A percentile compares a stretch with the other conserved stretches of the same genome.
Evolutionary conservation across 1,140 invertebrate species (phyloP).

Genomic region (Hydropsyche tenuis): DNA sequence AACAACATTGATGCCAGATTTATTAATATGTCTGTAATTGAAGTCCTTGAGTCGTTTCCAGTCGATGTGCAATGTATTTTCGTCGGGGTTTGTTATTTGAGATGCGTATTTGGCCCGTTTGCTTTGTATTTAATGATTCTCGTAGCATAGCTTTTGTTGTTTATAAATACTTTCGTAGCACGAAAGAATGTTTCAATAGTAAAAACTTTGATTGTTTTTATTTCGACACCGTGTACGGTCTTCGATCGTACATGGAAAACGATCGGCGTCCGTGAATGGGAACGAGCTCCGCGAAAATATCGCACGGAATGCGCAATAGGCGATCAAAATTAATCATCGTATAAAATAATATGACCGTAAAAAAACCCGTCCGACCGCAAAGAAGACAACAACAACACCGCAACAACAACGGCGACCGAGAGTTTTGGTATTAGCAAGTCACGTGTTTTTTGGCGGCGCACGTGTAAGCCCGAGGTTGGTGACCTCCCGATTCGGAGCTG

Average conservation of each 20-base stretch:
- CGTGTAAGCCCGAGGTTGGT: constrained; percentile 4
- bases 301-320: constrained; percentile 15
- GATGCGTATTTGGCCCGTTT: too few species aligned
- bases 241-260: too few species aligned
- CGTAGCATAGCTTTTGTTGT: too few species aligned
- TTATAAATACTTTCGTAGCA: too few species aligned
- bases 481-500: background rate
- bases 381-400: constrained; percentile 1
- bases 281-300: background rate
- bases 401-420: constrained; percentile 3
- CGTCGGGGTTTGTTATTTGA: too few species aligned
- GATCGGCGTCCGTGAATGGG: constrained; percentile 6
- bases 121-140: too few species aligned
- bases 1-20: too few species aligned
- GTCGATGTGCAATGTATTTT: too few species aligned
- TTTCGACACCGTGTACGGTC: background rate
- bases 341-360: background rate
- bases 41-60: too few species aligned
- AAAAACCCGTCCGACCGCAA: constrained; percentile 6
- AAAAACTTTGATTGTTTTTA: too few species aligned
- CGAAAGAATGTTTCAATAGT: too few species aligned
- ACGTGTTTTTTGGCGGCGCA: constrained; percentile 16
- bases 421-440: constrained; percentile 18
- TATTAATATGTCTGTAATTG: too few species aligned
- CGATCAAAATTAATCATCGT: constrained; percentile 13